Percentiles rank a stretch among this genome's conserved stretches.
Evolutionary conservation across 64 coral and sea anemone genomes (phyloP).

Genomic region (Montipora sp.): DNA sequence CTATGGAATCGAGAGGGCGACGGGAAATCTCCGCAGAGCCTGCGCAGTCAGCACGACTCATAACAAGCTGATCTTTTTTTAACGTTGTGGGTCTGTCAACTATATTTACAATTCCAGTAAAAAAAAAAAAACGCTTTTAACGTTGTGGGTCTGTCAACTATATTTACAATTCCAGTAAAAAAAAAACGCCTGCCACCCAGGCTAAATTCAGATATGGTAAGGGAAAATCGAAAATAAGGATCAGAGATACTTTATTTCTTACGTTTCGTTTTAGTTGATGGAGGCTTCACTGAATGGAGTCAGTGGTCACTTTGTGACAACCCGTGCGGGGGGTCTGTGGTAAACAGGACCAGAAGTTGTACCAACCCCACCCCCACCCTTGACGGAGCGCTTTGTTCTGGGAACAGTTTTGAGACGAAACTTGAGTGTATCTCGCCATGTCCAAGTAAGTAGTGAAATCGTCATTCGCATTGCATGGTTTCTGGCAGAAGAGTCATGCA

Average conservation of each 20-base stretch:
- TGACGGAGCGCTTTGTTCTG: conserved; percentile 77
- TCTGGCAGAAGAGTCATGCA: no score
- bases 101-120: no score
- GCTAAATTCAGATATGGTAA: neutral
- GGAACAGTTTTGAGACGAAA: conserved; percentile 65
- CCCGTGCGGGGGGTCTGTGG: conserved; percentile 88
- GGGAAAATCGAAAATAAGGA: neutral
- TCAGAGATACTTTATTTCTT: neutral
- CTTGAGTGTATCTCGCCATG: conserved; percentile 96
- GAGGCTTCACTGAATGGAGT: conserved; percentile 94
- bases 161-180: no score
- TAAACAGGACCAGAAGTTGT: conserved; percentile 89
- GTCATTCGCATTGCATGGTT: neutral
- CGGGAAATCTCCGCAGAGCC: no score
- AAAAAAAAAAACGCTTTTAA: no score
- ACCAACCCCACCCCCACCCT: conserved; percentile 80
- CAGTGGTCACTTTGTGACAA: conserved; percentile 98
- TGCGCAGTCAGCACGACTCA: no score
- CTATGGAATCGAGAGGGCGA: no score
- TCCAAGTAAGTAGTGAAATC: conserved; percentile 70
- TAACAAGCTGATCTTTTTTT: no score
- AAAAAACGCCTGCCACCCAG: no score
- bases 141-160: no score
- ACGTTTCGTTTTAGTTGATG: conserved; percentile 56
- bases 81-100: no score